A percentile compares a stretch with the other conserved stretches of the same genome.
Conservation (phyloP, 2,888 invertebrate species). For the Temnothorax ravouxi region DNA sequence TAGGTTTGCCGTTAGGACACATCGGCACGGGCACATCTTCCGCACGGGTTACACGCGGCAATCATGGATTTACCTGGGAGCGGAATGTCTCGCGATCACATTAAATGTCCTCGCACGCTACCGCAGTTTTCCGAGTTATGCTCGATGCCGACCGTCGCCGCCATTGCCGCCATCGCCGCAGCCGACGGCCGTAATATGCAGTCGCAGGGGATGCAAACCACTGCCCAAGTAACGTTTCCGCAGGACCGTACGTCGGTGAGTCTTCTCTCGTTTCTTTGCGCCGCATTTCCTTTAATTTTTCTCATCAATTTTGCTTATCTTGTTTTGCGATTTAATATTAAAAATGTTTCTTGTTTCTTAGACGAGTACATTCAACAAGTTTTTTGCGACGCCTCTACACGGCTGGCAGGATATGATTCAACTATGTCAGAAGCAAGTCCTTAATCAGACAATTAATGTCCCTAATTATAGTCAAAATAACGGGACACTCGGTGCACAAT, state of each 20-base stretch:
- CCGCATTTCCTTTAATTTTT: background rate
- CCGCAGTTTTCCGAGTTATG: constrained; percentile 84
- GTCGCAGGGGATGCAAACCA: constrained; percentile 76
- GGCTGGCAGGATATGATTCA: background rate
- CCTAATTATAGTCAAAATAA: constrained; percentile 84
- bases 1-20: constrained; percentile 10
- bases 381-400: background rate
- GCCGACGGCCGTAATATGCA: constrained; percentile 70
- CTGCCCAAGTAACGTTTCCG: constrained; percentile 74
- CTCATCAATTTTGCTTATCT: background rate
- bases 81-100: constrained; percentile 59
- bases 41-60: background rate
- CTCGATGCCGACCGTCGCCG: constrained; percentile 74
- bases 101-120: constrained; percentile 71
- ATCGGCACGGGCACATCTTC: constrained; percentile 25
- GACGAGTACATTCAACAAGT: background rate
- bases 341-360: constrained; percentile 14
- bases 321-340: constrained; percentile 40
- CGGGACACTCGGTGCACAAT: constrained; percentile 78
- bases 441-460: constrained; percentile 82
- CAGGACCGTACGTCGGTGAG: background rate
- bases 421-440: background rate
- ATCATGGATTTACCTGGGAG: constrained; percentile 83
- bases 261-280: background rate
- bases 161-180: constrained; percentile 70